A percentile compares a stretch with the other conserved stretches of the same genome.
These are phyloP conservation scores for Neuroscelio doddi DNA, from an alignment of 2,888 invertebrate genomes.

Conservation along the genomic window DNA sequence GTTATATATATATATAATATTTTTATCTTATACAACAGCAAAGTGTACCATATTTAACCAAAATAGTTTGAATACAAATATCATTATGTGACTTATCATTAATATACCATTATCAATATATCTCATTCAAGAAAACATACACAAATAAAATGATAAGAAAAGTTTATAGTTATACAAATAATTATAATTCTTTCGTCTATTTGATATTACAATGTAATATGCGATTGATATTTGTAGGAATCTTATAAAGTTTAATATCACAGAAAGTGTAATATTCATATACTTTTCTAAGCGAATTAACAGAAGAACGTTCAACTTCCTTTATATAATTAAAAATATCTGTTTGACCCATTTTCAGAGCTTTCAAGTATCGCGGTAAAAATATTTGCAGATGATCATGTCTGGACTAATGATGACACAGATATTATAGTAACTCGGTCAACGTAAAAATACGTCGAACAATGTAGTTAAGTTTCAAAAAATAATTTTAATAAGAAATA, in stretches of 20 bases:
- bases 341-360: constrained; percentile 31
- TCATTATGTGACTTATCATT: no score
- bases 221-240: no score
- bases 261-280: not conserved
- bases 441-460: constrained; percentile 5
- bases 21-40: no score
- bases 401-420: constrained; percentile 25
- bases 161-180: not conserved
- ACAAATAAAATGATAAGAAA: not conserved
- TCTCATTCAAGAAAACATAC: no score
- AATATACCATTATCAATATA: no score
- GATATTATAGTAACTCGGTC: constrained; percentile 19
- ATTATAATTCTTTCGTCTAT: no score
- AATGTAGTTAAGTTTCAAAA: not conserved
- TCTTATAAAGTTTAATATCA: no score
- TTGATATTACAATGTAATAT: no score
- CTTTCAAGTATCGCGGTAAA: constrained; percentile 14
- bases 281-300: not conserved
- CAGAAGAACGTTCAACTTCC: constrained; percentile 2
- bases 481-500: no score
- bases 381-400: constrained; percentile 22
- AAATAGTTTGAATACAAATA: no score
- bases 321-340: constrained; percentile 12
- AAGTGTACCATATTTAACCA: not conserved
- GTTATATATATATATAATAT: no score